Conservation (phyloP, 1,140 invertebrate genomes). For the Thaumatotibia leucotreta region DNA sequence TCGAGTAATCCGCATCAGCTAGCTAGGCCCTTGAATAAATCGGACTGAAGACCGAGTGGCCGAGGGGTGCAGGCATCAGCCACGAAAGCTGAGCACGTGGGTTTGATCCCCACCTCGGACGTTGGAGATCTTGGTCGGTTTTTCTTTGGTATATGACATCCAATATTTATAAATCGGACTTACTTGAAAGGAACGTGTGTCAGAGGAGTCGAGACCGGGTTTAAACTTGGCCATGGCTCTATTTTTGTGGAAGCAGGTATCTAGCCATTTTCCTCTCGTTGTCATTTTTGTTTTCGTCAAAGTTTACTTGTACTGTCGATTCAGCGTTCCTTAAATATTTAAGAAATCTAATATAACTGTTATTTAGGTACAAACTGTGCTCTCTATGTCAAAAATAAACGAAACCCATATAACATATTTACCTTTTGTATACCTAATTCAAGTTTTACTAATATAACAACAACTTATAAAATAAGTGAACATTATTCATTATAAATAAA, state of each 20-base stretch:
- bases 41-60: no score
- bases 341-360: neutral
- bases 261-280: neutral
- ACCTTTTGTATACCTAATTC: neutral
- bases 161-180: neutral
- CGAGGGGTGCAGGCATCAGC: no score
- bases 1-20: no score
- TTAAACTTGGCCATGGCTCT: neutral
- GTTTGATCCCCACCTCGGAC: no score
- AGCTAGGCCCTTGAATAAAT: no score
- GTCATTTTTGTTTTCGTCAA: neutral
- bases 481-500: neutral
- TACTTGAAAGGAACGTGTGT: neutral
- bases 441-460: neutral
- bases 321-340: no score
- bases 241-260: neutral
- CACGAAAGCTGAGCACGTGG: no score
- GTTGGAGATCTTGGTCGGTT: no score
- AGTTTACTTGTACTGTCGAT: neutral
- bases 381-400: no score
- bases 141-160: no score
- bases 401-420: no score
- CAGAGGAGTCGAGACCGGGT: neutral
- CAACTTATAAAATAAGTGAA: neutral
- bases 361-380: neutral